Evolutionary conservation across 92 coral and sea anemone species (phyloP), one percentile per base, ranked within the genome.

Genomic region (Umimayanthus chanpuru): DNA sequence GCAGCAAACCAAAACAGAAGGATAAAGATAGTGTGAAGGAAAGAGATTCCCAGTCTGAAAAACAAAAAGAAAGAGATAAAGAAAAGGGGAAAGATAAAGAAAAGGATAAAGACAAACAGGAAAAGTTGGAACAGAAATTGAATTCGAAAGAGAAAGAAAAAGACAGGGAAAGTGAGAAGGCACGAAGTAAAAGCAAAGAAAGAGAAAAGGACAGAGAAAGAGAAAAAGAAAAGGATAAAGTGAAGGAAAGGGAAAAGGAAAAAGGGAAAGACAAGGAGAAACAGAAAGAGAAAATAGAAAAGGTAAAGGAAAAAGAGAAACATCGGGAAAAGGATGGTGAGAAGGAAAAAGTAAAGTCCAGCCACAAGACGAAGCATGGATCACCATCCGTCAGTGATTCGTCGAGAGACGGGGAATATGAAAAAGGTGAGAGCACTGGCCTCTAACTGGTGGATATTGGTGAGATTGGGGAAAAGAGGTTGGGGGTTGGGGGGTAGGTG

Each of bases 101-200:
- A 40, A 93, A 90, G 77, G 91, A 91, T n/a, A 92, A 90, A 56
- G 89, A 83, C 3, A 92, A 90, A 76, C 93, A 94, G 40, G 86
- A 86, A 25, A 91, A 94, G 82, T 73, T 89, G 38, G 93, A 83
- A 4, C 91, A 91, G 74, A 93, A 94, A 91, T 76, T 77, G 21
- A 91, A 91, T 88, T 65, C 85, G 10, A 92, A 94, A 77, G 95
- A 81, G 23, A 94, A 95, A 83, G 94, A 93, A 71, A 95, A 95
- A 58, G 98, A 96, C 29, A 90, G 81, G 21, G 89, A 90, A 81
- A 53, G 21, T 28, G 90, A 87, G 25, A 86, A 90, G 79, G 86
- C 64, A 28, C 92, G 98, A 90, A 95, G 98, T 77, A 95, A 88
- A 77, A 95, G 98, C 67, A 94, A 90, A 81, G 98, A 96, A 80